phyloP scores from a whole-genome alignment of 2,888 invertebrate species.

The Lycaena phlaeas region DNA sequence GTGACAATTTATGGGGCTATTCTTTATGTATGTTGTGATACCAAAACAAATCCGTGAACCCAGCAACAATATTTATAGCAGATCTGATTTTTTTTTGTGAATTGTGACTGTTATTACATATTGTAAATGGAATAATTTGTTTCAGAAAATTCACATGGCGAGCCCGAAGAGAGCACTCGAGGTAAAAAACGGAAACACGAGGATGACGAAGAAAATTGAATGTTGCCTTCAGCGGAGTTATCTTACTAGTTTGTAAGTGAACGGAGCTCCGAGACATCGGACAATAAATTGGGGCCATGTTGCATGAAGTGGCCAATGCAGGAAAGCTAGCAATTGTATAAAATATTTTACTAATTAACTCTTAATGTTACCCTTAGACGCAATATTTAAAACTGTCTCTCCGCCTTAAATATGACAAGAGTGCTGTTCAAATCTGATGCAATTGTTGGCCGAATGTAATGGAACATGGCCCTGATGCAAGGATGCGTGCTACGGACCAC shows the following conservation, averaged over 20 bases:
- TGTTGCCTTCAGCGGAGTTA: slow-evolving; percentile 64
- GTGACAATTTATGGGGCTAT: too few species aligned
- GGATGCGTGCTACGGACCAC: background rate
- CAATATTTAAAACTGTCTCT: background rate
- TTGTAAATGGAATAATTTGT: slow-evolving; percentile 31
- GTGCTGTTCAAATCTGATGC: background rate
- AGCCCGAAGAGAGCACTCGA: slow-evolving; percentile 68
- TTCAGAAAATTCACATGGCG: slow-evolving; percentile 49
- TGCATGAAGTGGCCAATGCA: slow-evolving; percentile 1
- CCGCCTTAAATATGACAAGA: too few species aligned
- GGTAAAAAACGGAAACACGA: slow-evolving; percentile 76
- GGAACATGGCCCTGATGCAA: background rate
- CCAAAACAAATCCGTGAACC: too few species aligned
- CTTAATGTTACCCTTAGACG: too few species aligned
- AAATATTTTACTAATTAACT: background rate
- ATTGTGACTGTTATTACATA: too few species aligned
- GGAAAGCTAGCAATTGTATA: slow-evolving; percentile 1
- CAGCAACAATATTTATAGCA: too few species aligned
- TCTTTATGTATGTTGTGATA: too few species aligned
- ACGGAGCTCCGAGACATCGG: slow-evolving; percentile 67
- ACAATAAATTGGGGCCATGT: slow-evolving; percentile 47
- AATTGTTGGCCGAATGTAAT: slow-evolving; percentile 1
- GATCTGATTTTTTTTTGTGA: too few species aligned
- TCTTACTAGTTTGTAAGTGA: slow-evolving; percentile 70
- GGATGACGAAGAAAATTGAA: slow-evolving; percentile 69